These are phyloP conservation scores for Tiliacea citrago DNA, from an alignment of 2,888 invertebrate genomes.

Conservation along the genomic window DNA sequence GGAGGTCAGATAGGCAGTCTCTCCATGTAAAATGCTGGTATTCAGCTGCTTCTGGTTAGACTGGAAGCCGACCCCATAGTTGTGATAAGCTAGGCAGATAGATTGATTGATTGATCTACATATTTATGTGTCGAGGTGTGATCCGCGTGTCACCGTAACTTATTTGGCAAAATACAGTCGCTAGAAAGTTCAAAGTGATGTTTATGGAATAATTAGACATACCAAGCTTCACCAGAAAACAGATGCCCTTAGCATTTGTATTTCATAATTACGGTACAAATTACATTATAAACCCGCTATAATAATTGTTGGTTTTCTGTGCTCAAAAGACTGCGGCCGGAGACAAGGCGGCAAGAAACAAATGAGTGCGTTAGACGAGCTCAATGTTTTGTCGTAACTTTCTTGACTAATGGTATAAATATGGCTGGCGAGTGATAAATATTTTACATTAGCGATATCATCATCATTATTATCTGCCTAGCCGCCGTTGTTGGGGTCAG, in stretches of 20 bases:
- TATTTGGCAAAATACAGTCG: background rate
- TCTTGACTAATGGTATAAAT: background rate
- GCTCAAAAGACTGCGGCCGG: background rate
- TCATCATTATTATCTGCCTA: no score
- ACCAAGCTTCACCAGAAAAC: constrained; percentile 6
- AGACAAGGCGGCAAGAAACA: background rate
- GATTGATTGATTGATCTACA: background rate
- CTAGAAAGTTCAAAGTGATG: constrained; percentile 1
- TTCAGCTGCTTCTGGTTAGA: no score
- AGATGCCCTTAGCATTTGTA: constrained; percentile 2
- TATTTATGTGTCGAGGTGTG: background rate
- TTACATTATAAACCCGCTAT: constrained; percentile 23
- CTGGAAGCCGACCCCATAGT: no score
- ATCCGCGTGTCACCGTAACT: background rate
- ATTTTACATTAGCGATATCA: background rate
- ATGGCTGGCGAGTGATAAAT: background rate
- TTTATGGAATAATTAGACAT: background rate
- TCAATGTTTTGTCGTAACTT: background rate
- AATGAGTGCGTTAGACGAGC: constrained; percentile 1
- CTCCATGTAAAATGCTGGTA: no score
- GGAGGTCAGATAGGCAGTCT: no score
- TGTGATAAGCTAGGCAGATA: no score
- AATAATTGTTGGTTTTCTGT: constrained; percentile 17
- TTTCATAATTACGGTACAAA: constrained; percentile 8
- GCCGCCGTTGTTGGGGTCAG: no score